phyloP scores from a whole-genome alignment of 2,797 vertebrate genomes.

The Macropus fuliginosus region DNA sequence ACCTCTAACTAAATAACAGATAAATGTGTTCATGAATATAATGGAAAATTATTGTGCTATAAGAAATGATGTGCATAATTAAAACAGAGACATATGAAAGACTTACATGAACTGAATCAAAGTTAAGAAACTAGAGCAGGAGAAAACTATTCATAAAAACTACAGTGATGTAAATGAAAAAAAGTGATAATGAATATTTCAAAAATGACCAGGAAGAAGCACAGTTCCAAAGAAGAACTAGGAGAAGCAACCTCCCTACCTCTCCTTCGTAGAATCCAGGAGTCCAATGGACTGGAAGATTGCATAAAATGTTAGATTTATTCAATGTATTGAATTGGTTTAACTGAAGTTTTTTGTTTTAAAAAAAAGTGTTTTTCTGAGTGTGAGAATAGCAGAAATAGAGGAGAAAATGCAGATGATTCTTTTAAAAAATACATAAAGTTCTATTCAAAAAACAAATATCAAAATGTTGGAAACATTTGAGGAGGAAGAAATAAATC shows the following conservation, averaged over 20 bases:
- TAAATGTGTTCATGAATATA: neutral
- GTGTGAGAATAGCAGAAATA: neutral
- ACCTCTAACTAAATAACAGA: neutral
- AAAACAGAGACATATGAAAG: neutral
- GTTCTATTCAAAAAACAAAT: neutral
- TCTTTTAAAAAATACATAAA: neutral
- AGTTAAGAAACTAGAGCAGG: neutral
- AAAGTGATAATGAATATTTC: neutral
- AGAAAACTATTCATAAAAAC: neutral
- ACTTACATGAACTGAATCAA: neutral
- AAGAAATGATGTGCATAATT: neutral
- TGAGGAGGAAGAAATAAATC: neutral
- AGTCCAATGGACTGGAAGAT: neutral
- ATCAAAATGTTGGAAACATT: neutral
- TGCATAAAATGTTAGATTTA: neutral
- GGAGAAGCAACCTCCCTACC: neutral
- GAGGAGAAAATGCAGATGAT: neutral
- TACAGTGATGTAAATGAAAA: neutral
- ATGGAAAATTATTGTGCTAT: neutral
- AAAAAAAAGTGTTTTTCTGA: neutral
- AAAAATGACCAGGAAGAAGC: neutral
- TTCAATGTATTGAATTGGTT: neutral
- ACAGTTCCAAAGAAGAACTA: neutral
- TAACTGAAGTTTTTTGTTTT: neutral
- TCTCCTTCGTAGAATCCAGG: neutral